phyloP scores from a whole-genome alignment of 2,888 invertebrate species.

The Harmothoe impar region DNA sequence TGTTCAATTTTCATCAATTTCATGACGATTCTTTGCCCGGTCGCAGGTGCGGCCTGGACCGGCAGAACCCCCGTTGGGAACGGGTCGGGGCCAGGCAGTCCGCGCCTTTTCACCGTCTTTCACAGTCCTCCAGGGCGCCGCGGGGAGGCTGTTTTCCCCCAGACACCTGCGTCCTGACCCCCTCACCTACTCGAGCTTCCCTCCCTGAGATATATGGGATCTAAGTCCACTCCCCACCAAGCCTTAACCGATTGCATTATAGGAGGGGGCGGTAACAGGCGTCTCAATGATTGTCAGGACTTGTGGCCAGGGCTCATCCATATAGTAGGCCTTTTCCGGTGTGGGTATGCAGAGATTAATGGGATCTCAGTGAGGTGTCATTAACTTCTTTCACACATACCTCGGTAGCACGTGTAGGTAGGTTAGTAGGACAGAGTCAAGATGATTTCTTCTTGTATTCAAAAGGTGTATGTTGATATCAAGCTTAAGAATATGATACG shows the following conservation, averaged over 20 bases:
- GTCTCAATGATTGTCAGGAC: conserved; percentile 2
- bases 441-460: too few species aligned
- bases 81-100: neutral
- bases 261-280: neutral
- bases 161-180: conserved; percentile 5
- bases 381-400: conserved; percentile 14
- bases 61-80: neutral
- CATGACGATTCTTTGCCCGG: conserved; percentile 33
- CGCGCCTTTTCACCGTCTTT: conserved; percentile 10
- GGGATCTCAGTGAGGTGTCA: neutral
- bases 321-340: neutral
- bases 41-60: neutral
- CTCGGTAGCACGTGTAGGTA: neutral
- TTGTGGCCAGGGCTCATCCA: neutral
- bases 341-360: neutral
- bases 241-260: conserved; percentile 23
- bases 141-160: neutral
- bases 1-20: conserved; percentile 37
- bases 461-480: too few species aligned
- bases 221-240: conserved; percentile 11
- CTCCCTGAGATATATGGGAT: neutral
- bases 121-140: neutral
- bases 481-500: too few species aligned
- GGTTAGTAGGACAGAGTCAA: too few species aligned
- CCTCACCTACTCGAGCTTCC: neutral